Evolutionary conservation across 2,113 vertebrate genomes (phyloP).

Genomic region (Ptilorrhoa leucosticta): DNA sequence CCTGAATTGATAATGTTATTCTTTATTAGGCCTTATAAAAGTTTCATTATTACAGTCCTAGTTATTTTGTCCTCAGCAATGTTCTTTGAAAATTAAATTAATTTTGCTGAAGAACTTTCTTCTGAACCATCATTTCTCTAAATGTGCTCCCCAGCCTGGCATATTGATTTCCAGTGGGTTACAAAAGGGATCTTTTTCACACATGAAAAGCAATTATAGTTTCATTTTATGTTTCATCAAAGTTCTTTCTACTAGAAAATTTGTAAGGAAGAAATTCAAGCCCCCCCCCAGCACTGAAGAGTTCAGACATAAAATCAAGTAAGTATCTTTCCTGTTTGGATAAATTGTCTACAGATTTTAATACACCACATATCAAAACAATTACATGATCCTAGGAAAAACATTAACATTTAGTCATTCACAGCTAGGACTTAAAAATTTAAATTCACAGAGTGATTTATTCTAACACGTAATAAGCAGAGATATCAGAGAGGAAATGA

Average conservation of each 20-base stretch:
- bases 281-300: neutral
- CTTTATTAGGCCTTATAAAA: neutral
- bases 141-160: neutral
- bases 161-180: neutral
- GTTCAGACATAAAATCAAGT: neutral
- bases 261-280: neutral
- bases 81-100: conserved; percentile 4
- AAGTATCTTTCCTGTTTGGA: neutral
- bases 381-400: neutral
- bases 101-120: conserved; percentile 7
- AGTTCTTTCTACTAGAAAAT: neutral
- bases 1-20: neutral
- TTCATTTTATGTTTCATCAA: neutral
- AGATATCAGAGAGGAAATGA: neutral
- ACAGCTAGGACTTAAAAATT: neutral
- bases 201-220: neutral
- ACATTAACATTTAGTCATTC: neutral
- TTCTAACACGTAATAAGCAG: neutral
- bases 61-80: neutral
- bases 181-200: neutral
- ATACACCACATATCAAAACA: neutral
- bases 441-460: neutral
- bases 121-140: neutral
- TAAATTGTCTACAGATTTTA: neutral
- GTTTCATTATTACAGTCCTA: neutral